Base-by-base conservation (phyloP, 2,797 vertebrate species). In the Austrolebias charrua region DNA sequence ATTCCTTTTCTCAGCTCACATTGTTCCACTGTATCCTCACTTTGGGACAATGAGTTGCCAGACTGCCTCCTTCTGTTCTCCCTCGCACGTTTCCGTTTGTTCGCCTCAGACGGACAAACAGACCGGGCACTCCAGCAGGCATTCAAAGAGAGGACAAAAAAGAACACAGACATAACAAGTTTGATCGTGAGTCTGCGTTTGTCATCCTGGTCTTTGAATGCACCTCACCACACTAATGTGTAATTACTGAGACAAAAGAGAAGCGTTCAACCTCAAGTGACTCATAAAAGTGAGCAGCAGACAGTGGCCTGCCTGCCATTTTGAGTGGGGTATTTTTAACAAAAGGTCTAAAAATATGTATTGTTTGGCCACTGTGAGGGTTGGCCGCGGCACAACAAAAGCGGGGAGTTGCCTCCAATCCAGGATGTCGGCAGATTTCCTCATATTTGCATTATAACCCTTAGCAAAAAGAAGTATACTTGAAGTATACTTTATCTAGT, bases 391-490 rank as follows among this genome's bases (percentile, higher is more conserved):
- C 55, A 71, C 66, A 83, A 85, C 78, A 86, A 72, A 79, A 76
- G 71, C 48, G 54, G 86, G 88, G 89, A 87, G 82, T 88, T 88
- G 88, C 88, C 88, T 87, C 49, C 70, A 10, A 51, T 69, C 54
- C 78, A 85, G 86, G 85, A 87, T 69, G 83, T 76, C 5, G 24
- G 67, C 77, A 84, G 76, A 78, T 83, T 87, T 83, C 76, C 80
- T 80, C 53, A 29, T 56, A 55, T 56, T 57, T 31, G 49, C 20
- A 24, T 47, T 71, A 73, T 13, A 48, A n/a, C n/a, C n/a, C n/a
- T n/a, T n/a, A n/a, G n/a, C n/a, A n/a, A n/a, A n/a, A n/a, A n/a
- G n/a, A n/a, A n/a, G n/a, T n/a, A n/a, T n/a, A n/a, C n/a, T n/a
- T n/a, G n/a, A n/a, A n/a, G n/a, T n/a, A n/a, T n/a, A n/a, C n/a